phyloP scores from a whole-genome alignment of 2,797 vertebrate species.

The Pogonophryne albipinna region DNA sequence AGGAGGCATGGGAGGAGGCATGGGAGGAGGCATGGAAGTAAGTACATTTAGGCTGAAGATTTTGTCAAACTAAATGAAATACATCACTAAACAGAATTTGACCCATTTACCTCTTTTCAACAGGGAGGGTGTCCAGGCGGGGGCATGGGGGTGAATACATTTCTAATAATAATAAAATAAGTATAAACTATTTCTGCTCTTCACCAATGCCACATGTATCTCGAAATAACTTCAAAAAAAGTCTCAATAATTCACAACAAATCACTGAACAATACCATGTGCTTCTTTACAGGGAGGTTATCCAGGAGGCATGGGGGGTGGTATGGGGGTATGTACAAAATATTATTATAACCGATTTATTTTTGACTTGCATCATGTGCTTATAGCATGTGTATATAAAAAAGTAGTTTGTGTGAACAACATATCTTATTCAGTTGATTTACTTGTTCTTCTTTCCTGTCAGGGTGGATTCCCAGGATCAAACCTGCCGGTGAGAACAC shows the following conservation, averaged over 20 bases:
- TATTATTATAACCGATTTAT: not conserved
- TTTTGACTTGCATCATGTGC: not conserved
- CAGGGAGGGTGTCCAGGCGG: conserved; percentile 70
- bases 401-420: not conserved
- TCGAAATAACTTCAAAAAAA: not conserved
- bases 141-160: conserved; percentile 62
- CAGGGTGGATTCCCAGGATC: conserved; percentile 72
- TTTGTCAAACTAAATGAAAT: not conserved
- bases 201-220: no score
- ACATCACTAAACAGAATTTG: not conserved
- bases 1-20: conserved; percentile 42
- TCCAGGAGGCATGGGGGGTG: conserved; percentile 66
- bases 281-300: conserved; percentile 58
- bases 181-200: no score
- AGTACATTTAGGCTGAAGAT: not conserved
- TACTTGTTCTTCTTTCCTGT: not conserved
- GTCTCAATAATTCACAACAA: not conserved
- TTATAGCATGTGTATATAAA: not conserved
- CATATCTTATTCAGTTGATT: not conserved
- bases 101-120: not conserved
- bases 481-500: conserved; percentile 75
- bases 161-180: no score
- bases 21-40: conserved; percentile 55
- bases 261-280: not conserved
- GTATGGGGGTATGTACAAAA: conserved; percentile 58